These are phyloP conservation scores for rat (Rattus norvegicus) DNA, from an alignment of 2,113 vertebrate genomes.

Conservation along the genomic window DNA sequence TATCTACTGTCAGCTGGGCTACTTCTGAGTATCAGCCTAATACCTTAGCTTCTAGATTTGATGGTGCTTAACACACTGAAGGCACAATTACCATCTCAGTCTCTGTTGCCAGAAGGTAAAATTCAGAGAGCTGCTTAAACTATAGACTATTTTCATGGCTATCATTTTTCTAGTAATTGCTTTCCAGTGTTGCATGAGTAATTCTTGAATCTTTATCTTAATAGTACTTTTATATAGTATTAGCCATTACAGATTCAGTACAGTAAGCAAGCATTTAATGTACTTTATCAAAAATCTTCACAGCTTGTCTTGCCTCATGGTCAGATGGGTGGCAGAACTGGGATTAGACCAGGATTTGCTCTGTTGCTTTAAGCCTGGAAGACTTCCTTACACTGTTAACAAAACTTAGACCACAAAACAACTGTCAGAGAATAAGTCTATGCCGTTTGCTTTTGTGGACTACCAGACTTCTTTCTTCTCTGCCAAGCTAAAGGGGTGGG, in stretches of 20 bases:
- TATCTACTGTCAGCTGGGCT: conserved; percentile 8
- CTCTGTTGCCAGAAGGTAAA: conserved; percentile 3
- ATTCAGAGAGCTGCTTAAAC: conserved; percentile 16
- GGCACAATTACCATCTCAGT: conserved; percentile 7
- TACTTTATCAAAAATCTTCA: conserved; percentile 42
- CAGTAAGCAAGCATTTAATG: background rate
- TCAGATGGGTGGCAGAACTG: conserved; percentile 14
- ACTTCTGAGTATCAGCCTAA: conserved; percentile 45
- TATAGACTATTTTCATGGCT: conserved; percentile 50
- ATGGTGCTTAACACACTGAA: conserved; percentile 35
- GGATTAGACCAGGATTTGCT: conserved; percentile 32
- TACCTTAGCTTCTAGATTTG: conserved; percentile 59
- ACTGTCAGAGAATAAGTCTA: background rate
- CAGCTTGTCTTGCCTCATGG: background rate
- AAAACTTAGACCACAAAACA: conserved; percentile 39
- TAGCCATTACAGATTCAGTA: background rate
- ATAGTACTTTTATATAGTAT: conserved; percentile 29
- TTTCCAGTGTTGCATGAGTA: conserved; percentile 58
- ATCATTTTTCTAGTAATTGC: conserved; percentile 50
- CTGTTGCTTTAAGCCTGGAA: conserved; percentile 51
- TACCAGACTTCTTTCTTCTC: background rate
- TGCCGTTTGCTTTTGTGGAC: background rate
- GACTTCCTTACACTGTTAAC: conserved; percentile 20
- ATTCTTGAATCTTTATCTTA: conserved; percentile 54
- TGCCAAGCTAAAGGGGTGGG: conserved; percentile 55